Percentiles rank a stretch among this genome's conserved stretches.
Evolutionary conservation across 2,797 vertebrate genomes (phyloP).

Genomic region (Microctenopoma stevenorrisi): DNA sequence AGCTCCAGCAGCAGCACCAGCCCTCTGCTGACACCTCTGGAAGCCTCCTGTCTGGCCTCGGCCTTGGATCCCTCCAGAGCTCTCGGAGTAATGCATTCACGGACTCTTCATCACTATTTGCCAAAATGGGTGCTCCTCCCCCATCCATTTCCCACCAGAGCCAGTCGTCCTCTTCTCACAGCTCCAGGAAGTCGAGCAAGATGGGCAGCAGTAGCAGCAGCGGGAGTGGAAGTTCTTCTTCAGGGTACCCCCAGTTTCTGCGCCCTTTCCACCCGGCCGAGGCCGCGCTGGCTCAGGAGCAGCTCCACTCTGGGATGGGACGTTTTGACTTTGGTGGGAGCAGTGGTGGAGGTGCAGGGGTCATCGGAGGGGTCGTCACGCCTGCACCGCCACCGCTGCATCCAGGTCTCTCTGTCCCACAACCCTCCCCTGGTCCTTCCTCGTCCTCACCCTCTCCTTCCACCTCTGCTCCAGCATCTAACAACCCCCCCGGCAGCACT

Average conservation of each 20-base stretch:
- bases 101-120: constrained; percentile 84
- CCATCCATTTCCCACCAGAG: constrained; percentile 83
- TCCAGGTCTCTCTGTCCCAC: constrained; percentile 84
- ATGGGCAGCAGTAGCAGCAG: constrained; percentile 76
- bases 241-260: constrained; percentile 86
- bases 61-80: constrained; percentile 82
- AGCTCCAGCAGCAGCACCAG: constrained; percentile 86
- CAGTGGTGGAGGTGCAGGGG: constrained; percentile 72
- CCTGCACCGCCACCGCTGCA: constrained; percentile 85
- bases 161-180: constrained; percentile 83
- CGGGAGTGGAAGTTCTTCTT: constrained; percentile 71
- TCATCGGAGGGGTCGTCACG: constrained; percentile 83
- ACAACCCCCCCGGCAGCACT: constrained; percentile 82
- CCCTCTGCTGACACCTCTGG: constrained; percentile 80
- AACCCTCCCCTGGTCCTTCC: constrained; percentile 81
- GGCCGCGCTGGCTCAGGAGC: constrained; percentile 85
- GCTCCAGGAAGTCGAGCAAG: constrained; percentile 86
- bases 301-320: constrained; percentile 86
- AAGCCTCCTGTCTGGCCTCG: constrained; percentile 83
- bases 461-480: constrained; percentile 78
- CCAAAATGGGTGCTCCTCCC: constrained; percentile 86
- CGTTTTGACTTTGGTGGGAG: constrained; percentile 84
- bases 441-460: constrained; percentile 83
- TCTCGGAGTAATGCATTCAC: constrained; percentile 84
- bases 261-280: constrained; percentile 87